phyloP scores from a whole-genome alignment of 2,113 vertebrate species.

The Callithrix jacchus region DNA sequence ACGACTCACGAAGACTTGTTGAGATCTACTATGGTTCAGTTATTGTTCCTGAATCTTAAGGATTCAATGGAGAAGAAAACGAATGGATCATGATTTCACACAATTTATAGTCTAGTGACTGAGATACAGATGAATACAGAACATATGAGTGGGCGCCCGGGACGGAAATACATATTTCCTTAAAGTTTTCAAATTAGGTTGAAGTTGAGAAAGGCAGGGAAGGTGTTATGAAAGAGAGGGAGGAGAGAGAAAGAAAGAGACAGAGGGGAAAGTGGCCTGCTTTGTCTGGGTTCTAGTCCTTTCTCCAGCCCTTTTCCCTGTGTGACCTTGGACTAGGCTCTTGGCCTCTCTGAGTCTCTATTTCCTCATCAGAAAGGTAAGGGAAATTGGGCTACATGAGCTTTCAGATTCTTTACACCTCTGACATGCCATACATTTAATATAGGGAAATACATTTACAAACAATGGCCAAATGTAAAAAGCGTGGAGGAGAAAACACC shows the following conservation, averaged over 20 bases:
- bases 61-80: background rate
- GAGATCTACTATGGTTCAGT: background rate
- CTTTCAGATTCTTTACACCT: background rate
- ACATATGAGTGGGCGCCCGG: background rate
- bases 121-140: background rate
- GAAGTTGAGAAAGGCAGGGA: background rate
- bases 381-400: background rate
- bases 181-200: background rate
- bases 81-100: background rate
- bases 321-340: background rate
- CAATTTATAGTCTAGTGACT: background rate
- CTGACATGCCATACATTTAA: background rate
- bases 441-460: background rate
- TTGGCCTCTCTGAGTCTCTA: background rate
- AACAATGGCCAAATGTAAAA: background rate
- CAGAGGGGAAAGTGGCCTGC: background rate
- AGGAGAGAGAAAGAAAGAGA: background rate
- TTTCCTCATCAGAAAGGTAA: background rate
- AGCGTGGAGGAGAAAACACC: background rate
- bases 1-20: background rate
- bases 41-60: slow-evolving; percentile 7
- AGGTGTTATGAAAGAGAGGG: background rate
- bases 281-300: background rate
- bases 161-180: background rate
- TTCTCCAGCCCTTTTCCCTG: background rate